Percentiles rank a stretch among this genome's conserved stretches.
phyloP scores from a whole-genome alignment of 2,888 invertebrate genomes.

The Zaprionus lineosus region DNA sequence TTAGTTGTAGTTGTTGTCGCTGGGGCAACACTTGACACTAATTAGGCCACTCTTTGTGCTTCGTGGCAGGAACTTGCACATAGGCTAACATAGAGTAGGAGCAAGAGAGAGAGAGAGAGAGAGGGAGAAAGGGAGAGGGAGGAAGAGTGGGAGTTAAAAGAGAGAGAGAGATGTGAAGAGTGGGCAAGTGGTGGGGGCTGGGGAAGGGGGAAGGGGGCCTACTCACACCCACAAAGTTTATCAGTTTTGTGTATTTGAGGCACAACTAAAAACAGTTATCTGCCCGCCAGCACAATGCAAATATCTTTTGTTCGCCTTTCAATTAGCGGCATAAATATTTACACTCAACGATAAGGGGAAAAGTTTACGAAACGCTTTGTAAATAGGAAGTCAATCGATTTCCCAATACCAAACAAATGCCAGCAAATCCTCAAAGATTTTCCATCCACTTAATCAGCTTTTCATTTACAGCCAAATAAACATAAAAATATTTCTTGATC shows the following conservation, averaged over 20 bases:
- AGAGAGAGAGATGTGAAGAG: too few relatives aligned
- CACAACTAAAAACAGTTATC: conserved; percentile 33
- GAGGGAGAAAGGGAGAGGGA: too few relatives aligned
- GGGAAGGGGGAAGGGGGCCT: too few relatives aligned
- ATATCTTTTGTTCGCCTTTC: conserved; percentile 70
- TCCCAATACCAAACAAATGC: conserved; percentile 46
- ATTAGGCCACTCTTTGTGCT: conserved; percentile 77
- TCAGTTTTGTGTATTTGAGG: conserved; percentile 50
- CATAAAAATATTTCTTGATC: neutral
- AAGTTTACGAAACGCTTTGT: conserved; percentile 37
- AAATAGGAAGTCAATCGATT: conserved; percentile 60
- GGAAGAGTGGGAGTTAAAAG: too few relatives aligned
- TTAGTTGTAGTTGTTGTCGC: conserved; percentile 40
- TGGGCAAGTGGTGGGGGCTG: too few relatives aligned
- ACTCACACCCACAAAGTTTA: conserved; percentile 63
- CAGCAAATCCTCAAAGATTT: conserved; percentile 22
- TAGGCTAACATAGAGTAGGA: too few relatives aligned
- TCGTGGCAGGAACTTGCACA: conserved; percentile 55
- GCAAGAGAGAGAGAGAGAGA: too few relatives aligned
- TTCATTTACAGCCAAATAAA: conserved; percentile 26
- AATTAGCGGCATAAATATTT: conserved; percentile 71
- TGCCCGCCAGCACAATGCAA: conserved; percentile 50
- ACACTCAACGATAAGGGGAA: conserved; percentile 48
- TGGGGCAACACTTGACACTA: conserved; percentile 78
- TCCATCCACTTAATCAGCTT: neutral